Conservation (phyloP, 2,113 vertebrate species). For the Nothobranchius kuhntae region DNA sequence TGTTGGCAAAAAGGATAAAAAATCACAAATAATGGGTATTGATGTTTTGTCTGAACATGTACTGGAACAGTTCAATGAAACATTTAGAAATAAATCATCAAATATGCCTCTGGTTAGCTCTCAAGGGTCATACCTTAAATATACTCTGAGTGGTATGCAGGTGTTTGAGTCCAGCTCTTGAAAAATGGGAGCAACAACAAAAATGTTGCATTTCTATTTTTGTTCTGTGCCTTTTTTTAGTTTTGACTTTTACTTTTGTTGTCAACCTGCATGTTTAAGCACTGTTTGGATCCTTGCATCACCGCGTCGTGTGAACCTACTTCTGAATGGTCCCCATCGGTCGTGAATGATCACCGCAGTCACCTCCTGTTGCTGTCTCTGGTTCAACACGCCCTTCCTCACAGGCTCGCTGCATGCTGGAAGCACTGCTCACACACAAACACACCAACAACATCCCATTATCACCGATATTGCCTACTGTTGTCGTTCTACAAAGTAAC, state of each 20-base stretch:
- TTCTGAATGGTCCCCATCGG: conserved; percentile 63
- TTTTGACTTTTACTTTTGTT: not conserved
- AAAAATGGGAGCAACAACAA: too few species aligned
- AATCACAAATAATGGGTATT: too few species aligned
- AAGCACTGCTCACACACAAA: conserved; percentile 45
- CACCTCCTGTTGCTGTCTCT: conserved; percentile 60
- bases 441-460: conserved; percentile 35
- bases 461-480: conserved; percentile 23
- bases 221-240: not conserved
- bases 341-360: conserved; percentile 67
- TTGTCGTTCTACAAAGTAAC: conserved; percentile 26
- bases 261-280: not conserved
- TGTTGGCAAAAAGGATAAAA: too few species aligned
- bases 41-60: too few species aligned
- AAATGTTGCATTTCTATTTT: too few species aligned
- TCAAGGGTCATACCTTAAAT: too few species aligned
- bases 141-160: too few species aligned
- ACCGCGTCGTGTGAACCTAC: conserved; percentile 53
- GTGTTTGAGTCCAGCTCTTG: too few species aligned
- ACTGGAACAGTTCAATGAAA: too few species aligned
- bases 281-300: not conserved
- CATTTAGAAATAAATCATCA: too few species aligned
- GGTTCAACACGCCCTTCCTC: conserved; percentile 70
- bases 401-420: conserved; percentile 49
- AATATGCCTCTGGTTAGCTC: too few species aligned